phyloP scores from a whole-genome alignment of 30 jellyfish, hydroid and myxozoan species.

The Aurelia sp. region DNA sequence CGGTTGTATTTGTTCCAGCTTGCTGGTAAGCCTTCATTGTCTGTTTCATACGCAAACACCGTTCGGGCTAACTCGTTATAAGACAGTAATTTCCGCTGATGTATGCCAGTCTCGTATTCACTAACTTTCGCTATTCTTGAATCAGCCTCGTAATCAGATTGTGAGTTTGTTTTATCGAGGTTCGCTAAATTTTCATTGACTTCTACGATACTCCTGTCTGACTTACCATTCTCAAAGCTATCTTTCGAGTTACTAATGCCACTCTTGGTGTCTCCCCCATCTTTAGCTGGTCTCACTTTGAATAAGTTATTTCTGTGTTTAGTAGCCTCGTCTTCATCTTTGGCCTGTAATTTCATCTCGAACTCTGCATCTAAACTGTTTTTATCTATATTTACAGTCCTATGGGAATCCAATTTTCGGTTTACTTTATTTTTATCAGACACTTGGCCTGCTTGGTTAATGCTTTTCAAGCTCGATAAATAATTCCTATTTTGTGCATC shows the following conservation, averaged over 20 bases:
- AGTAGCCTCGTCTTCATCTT: not conserved
- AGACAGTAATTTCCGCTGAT: slow-evolving; percentile 50
- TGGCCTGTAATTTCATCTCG: not conserved
- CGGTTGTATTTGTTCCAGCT: slow-evolving; percentile 21
- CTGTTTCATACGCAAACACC: slow-evolving; percentile 46
- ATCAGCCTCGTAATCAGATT: slow-evolving; percentile 3
- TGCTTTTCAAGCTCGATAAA: not conserved
- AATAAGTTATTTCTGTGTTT: not conserved
- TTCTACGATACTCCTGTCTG: not conserved
- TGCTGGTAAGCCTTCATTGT: slow-evolving; percentile 64
- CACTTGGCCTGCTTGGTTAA: not conserved
- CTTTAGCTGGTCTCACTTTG: not conserved
- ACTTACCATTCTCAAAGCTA: not conserved
- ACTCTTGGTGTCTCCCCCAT: not conserved
- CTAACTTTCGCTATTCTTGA: not conserved
- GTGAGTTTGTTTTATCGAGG: not conserved
- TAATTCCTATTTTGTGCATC: not conserved
- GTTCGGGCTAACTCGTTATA: not conserved
- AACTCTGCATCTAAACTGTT: not conserved
- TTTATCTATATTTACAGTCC: too few species aligned
- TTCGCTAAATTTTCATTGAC: slow-evolving; percentile 1
- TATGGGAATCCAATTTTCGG: not conserved
- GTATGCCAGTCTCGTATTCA: slow-evolving; percentile 9
- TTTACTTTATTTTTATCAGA: not conserved
- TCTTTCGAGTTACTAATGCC: not conserved